These are phyloP conservation scores for Trichechus manatus DNA, from an alignment of 2,113 vertebrate species.

Conservation along the genomic window DNA sequence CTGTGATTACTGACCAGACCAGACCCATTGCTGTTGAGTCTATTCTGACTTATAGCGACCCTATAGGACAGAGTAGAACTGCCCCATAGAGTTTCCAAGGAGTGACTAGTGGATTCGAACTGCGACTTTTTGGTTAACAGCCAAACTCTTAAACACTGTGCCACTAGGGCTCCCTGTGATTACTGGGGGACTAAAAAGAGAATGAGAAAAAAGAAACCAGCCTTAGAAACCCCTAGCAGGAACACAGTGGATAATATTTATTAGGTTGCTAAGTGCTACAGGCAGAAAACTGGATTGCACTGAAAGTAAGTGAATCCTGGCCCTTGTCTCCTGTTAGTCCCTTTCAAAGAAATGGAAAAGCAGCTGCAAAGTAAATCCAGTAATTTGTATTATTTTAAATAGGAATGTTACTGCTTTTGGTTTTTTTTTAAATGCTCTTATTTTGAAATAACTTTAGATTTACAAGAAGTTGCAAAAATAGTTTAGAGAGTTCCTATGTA, in stretches of 20 bases:
- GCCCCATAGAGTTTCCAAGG: too few relatives aligned
- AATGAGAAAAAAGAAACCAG: not conserved
- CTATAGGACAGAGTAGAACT: too few relatives aligned
- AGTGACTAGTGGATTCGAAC: too few relatives aligned
- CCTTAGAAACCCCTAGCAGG: not conserved
- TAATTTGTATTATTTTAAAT: constrained; percentile 18
- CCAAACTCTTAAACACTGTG: too few relatives aligned
- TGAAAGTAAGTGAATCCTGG: not conserved
- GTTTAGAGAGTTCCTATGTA: not conserved
- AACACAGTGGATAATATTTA: not conserved
- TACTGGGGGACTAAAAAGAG: not conserved
- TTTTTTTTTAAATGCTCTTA: not conserved
- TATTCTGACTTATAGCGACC: too few relatives aligned
- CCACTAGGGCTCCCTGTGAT: not conserved
- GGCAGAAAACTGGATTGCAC: not conserved
- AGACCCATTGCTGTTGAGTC: too few relatives aligned
- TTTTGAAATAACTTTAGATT: not conserved
- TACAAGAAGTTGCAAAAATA: not conserved
- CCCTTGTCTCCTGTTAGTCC: not conserved
- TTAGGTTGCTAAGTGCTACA: not conserved
- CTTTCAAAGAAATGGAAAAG: not conserved
- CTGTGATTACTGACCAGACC: not conserved
- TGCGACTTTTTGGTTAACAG: too few relatives aligned
- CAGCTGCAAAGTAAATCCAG: not conserved
- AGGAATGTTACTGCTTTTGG: not conserved